A percentile compares a stretch with the other conserved stretches of the same genome.
Evolutionary conservation across 2,888 invertebrate species (phyloP).

Genomic region (Tyria jacobaeae): DNA sequence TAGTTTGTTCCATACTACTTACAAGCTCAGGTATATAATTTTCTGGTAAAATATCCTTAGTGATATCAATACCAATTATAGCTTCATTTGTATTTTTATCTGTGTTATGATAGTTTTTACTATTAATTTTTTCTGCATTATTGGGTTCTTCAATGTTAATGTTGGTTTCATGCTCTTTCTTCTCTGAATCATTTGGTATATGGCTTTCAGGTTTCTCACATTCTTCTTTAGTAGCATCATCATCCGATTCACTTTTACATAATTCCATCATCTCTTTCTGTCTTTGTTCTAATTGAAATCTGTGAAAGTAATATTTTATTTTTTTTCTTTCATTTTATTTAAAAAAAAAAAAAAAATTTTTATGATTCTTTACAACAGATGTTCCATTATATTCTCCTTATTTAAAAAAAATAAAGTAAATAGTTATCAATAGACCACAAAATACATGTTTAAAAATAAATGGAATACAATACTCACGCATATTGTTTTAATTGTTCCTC

Average conservation of each 20-base stretch:
- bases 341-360: too few relatives aligned
- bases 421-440: background rate
- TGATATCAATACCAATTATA: constrained; percentile 20
- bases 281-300: constrained; percentile 89
- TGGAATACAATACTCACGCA: constrained; percentile 82
- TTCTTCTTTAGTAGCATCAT: constrained; percentile 36
- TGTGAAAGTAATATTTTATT: constrained; percentile 57
- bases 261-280: constrained; percentile 91
- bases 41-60: constrained; percentile 14
- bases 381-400: too few relatives aligned
- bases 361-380: too few relatives aligned
- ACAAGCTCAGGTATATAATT: constrained; percentile 6
- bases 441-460: background rate
- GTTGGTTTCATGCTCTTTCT: constrained; percentile 10
- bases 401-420: background rate
- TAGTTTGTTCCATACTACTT: constrained; percentile 19
- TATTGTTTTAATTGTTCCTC: constrained; percentile 88
- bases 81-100: constrained; percentile 20
- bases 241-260: constrained; percentile 89
- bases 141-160: constrained; percentile 12
- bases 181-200: background rate
- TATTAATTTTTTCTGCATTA: background rate
- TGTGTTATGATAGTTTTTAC: background rate
- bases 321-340: background rate
- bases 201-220: constrained; percentile 10